Conservation (phyloP, 2,888 invertebrate genomes). For the Epirrita christyi region DNA sequence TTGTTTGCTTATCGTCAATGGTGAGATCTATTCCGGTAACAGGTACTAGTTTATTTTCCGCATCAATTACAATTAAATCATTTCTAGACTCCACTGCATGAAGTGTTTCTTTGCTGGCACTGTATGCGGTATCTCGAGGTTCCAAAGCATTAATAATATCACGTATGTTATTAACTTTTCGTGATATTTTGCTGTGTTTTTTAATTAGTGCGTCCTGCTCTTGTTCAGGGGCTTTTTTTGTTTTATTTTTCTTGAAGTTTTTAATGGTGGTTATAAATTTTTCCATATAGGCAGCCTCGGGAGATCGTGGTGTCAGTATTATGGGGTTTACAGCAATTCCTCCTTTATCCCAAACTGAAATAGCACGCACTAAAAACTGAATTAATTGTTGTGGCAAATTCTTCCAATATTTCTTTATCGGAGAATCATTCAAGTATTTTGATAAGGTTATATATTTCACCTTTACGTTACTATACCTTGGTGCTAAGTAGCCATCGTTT, state of each 20-base stretch:
- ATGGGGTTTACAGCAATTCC: slow-evolving; percentile 70
- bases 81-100: slow-evolving; percentile 58
- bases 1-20: background rate
- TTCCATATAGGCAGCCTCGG: slow-evolving; percentile 56
- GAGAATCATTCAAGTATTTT: slow-evolving; percentile 63
- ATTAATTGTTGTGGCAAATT: slow-evolving; percentile 58
- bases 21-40: background rate
- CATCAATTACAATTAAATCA: slow-evolving; percentile 16
- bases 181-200: slow-evolving; percentile 39
- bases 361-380: slow-evolving; percentile 63
- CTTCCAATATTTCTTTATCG: slow-evolving; percentile 63
- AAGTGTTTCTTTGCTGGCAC: slow-evolving; percentile 50
- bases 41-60: slow-evolving; percentile 25
- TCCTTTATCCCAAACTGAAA: slow-evolving; percentile 75
- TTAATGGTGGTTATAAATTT: slow-evolving; percentile 40
- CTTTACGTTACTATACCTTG: slow-evolving; percentile 46
- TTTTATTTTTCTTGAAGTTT: slow-evolving; percentile 43
- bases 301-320: slow-evolving; percentile 59
- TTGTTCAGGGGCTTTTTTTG: slow-evolving; percentile 18
- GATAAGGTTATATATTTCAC: slow-evolving; percentile 58
- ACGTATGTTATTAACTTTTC: slow-evolving; percentile 68
- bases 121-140: slow-evolving; percentile 43
- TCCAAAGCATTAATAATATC: slow-evolving; percentile 72
- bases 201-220: slow-evolving; percentile 25
- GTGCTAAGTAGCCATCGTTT: slow-evolving; percentile 33